Evolutionary conservation across 1,140 invertebrate species (phyloP), one percentile per base, ranked within the genome.

Genomic region (Mactra quadrangularis): DNA sequence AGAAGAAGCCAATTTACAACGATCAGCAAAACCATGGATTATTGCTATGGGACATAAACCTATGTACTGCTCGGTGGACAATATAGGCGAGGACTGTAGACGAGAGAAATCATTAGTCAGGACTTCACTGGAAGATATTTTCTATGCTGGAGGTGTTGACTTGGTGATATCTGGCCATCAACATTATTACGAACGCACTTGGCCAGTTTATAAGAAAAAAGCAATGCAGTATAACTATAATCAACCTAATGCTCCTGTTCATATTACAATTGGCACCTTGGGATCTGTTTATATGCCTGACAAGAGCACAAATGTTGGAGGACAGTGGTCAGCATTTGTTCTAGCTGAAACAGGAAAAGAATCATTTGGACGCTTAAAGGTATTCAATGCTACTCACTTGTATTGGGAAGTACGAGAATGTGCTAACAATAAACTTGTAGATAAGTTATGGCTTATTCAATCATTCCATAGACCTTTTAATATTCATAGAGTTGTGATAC

Each of bases 121-220:
- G 29, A 64, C 53, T 2, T 45, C 82, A 25, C 91, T 99, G 60
- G 98, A 99, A 94, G 94, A 97, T 47, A 90, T 99, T 3, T 96
- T 99, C 89, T 96, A 96, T 87, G 94, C 97, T 64, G 95, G 97
- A 90, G 97, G 97, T 60, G 98, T 99, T 22, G 98, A 99, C 94
- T 92, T 99, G 62, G 95, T 96, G 90, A 94, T 99, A n/a, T 98
- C 97, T 97, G 98, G 97, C 0, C 98, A 99, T 93, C 97, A 99
- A 91, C 98, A 99, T 93, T 96, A 96, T 29, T 99, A 99, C 92
- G 97, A 99, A 94, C 94, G 98, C 50, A 94, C 98, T 74, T 99
- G 96, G 96, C 98, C 98, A 0, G 95, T 99, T 52, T 99, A 98
- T 92, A 95, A 99, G 91, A 95, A 95, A 82, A 95, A 95, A 83